Evolutionary conservation across 2,888 invertebrate species (phyloP).

Genomic region (Trilocha varians): DNA sequence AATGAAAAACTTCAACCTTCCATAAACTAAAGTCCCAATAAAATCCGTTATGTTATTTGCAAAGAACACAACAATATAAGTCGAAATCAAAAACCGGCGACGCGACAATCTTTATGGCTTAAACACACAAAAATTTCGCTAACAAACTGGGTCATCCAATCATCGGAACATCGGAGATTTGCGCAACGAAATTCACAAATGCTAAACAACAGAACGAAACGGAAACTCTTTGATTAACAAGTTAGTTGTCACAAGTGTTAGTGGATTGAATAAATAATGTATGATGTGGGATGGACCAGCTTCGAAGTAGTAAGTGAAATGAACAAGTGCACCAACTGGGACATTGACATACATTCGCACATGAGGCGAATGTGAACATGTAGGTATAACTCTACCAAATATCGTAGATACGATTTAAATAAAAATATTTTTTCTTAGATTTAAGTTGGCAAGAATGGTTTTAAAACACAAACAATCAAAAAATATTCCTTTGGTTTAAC

Average conservation of each 20-base stretch:
- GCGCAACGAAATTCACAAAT: conserved; percentile 8
- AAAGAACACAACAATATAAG: neutral
- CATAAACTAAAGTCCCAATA: too few relatives aligned
- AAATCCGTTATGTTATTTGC: too few relatives aligned
- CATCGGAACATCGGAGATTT: conserved; percentile 11
- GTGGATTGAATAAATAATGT: conserved; percentile 22
- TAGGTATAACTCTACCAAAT: too few relatives aligned
- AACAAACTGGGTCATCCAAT: conserved; percentile 1
- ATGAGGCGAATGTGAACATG: neutral
- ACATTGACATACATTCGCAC: conserved; percentile 31
- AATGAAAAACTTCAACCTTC: too few relatives aligned
- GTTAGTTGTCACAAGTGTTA: conserved; percentile 24
- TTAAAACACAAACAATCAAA: too few relatives aligned
- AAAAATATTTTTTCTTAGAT: too few relatives aligned
- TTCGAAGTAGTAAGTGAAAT: conserved; percentile 52
- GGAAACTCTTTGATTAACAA: conserved; percentile 22
- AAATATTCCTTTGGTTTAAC: too few relatives aligned
- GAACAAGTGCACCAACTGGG: conserved; percentile 39
- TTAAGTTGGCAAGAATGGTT: too few relatives aligned
- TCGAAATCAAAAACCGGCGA: neutral
- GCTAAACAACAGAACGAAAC: conserved; percentile 6
- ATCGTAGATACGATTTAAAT: too few relatives aligned
- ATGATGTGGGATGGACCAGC: conserved; percentile 23
- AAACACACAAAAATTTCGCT: conserved; percentile 1
- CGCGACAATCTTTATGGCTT: neutral